Evolutionary conservation across 2,888 invertebrate species (phyloP).

Genomic region (Liodrosophila aerea): DNA sequence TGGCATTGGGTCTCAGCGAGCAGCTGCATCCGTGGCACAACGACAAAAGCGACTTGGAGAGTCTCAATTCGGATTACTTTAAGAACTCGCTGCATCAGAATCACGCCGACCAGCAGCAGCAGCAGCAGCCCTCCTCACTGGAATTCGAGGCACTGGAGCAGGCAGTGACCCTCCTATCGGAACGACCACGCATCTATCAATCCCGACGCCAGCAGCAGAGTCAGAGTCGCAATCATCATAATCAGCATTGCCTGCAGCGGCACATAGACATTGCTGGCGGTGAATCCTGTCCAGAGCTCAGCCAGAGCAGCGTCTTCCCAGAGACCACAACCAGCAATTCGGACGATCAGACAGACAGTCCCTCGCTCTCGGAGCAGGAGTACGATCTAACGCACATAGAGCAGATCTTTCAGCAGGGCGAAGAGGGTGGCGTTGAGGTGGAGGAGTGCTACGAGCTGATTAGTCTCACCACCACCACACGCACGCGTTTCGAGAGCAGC

Average conservation of each 20-base stretch:
- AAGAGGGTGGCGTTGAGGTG: slow-evolving; percentile 26
- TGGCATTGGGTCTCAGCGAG: slow-evolving; percentile 68
- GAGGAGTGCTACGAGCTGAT: slow-evolving; percentile 79
- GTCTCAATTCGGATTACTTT: slow-evolving; percentile 82
- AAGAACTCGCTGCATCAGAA: slow-evolving; percentile 82
- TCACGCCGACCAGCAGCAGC: slow-evolving; percentile 60
- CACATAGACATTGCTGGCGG: slow-evolving; percentile 50
- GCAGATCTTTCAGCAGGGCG: slow-evolving; percentile 72
- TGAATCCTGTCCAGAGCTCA: slow-evolving; percentile 80
- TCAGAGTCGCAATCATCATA: slow-evolving; percentile 29
- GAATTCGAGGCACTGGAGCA: slow-evolving; percentile 75
- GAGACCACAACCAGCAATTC: slow-evolving; percentile 82
- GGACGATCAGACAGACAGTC: slow-evolving; percentile 81
- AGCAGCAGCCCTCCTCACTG: slow-evolving; percentile 55
- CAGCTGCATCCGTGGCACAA: slow-evolving; percentile 81
- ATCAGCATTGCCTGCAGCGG: slow-evolving; percentile 42
- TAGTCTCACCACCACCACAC: slow-evolving; percentile 77
- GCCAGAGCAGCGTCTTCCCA: slow-evolving; percentile 81
- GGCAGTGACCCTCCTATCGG: slow-evolving; percentile 64
- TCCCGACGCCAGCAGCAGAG: slow-evolving; percentile 66
- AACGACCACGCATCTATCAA: slow-evolving; percentile 80
- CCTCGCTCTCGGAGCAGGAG: slow-evolving; percentile 80
- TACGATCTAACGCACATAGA: slow-evolving; percentile 80
- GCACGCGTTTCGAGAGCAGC: slow-evolving; percentile 73
- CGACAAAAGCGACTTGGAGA: slow-evolving; percentile 83